Percentiles rank a stretch among this genome's conserved stretches.
Conservation (phyloP, 2,113 vertebrate species). For the Galeopterus variegatus region DNA sequence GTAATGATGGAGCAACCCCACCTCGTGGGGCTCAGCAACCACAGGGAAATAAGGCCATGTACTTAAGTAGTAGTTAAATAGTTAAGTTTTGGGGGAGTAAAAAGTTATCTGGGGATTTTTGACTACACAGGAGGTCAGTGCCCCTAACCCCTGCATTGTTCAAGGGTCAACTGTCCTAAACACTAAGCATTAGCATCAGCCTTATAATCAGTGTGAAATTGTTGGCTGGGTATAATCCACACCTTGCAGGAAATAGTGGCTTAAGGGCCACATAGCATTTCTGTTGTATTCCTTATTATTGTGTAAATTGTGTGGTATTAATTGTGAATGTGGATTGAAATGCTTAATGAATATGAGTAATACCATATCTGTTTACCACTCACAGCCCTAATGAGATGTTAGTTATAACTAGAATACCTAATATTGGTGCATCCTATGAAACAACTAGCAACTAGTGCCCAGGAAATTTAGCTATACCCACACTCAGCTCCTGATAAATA, state of each 20-base stretch:
- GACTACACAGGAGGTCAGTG: no score
- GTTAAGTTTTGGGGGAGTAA: no score
- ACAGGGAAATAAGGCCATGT: no score
- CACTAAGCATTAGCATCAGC: neutral
- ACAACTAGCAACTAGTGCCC: neutral
- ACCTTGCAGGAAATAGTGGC: slow-evolving; percentile 34
- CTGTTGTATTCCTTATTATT: slow-evolving; percentile 22
- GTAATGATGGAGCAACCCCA: no score
- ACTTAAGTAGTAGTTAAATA: no score
- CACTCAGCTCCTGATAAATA: neutral
- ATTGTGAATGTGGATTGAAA: slow-evolving; percentile 30
- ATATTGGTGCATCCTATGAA: neutral
- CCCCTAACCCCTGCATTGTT: no score
- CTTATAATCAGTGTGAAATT: neutral
- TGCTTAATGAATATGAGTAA: slow-evolving; percentile 1
- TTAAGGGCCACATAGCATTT: neutral
- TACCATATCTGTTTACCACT: slow-evolving; percentile 34
- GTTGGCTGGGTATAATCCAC: neutral
- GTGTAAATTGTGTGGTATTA: neutral
- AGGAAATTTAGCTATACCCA: neutral
- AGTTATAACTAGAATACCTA: slow-evolving; percentile 1
- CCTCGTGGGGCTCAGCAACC: no score
- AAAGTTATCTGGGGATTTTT: no score
- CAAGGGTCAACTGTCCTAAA: neutral
- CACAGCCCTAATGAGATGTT: neutral